Evolutionary conservation across 1,140 invertebrate genomes (phyloP).

Genomic region (Mycetomoellerius zeteki): DNA sequence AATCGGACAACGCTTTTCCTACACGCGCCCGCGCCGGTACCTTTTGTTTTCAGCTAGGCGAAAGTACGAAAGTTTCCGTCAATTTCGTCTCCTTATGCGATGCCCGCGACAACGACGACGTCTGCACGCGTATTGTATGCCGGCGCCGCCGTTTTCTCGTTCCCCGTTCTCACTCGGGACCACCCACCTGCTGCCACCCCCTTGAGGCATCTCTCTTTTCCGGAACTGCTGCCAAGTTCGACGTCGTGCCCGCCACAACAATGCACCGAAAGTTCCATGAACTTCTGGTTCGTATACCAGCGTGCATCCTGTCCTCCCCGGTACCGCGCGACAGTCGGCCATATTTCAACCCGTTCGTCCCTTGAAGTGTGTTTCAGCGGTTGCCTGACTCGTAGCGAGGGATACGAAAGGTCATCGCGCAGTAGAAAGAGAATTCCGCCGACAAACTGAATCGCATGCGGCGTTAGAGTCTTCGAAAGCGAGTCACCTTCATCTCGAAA

Average conservation of each 20-base stretch:
- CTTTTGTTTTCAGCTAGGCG: slow-evolving; percentile 69
- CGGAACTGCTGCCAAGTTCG: slow-evolving; percentile 76
- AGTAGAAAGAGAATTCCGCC: slow-evolving; percentile 34
- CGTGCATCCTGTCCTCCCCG: slow-evolving; percentile 5
- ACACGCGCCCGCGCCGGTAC: neutral
- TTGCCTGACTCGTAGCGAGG: neutral
- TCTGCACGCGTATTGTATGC: slow-evolving; percentile 66
- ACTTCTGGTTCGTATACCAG: slow-evolving; percentile 71
- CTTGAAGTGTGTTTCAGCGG: slow-evolving; percentile 37
- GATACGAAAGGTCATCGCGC: slow-evolving; percentile 32
- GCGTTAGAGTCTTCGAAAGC: slow-evolving; percentile 21
- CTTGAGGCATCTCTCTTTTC: slow-evolving; percentile 34
- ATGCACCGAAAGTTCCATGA: slow-evolving; percentile 78
- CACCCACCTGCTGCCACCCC: neutral
- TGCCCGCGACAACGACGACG: slow-evolving; percentile 15
- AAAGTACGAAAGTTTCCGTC: slow-evolving; percentile 66
- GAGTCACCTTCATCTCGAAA: slow-evolving; percentile 11
- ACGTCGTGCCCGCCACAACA: slow-evolving; percentile 77
- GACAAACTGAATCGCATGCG: slow-evolving; percentile 8
- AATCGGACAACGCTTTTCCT: slow-evolving; percentile 49
- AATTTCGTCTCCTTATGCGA: slow-evolving; percentile 66
- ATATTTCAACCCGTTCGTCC: slow-evolving; percentile 47
- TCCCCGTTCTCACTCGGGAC: neutral
- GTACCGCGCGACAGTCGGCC: slow-evolving; percentile 47
- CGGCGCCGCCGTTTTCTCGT: slow-evolving; percentile 27